Percentiles rank a stretch among this genome's conserved stretches.
phyloP scores from a whole-genome alignment of 23 tunicate species.

The Trididemnum miniatum region DNA sequence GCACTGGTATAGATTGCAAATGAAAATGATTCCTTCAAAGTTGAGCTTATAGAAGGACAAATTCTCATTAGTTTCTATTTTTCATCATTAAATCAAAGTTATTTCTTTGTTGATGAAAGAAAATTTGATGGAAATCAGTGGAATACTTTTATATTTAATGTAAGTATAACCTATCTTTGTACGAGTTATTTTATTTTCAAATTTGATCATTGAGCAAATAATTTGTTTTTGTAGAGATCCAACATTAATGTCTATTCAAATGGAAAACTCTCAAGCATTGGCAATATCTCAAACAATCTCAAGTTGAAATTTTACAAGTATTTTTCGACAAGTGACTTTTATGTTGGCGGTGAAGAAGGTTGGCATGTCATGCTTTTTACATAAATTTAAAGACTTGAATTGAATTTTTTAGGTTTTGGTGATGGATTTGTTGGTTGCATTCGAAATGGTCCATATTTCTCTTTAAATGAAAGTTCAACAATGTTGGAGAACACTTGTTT shows the following conservation, averaged over 20 bases:
- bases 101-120: background rate
- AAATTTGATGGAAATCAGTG: background rate
- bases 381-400: no score
- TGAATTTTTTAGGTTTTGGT: no score
- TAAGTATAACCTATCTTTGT: no score
- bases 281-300: background rate
- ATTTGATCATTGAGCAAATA: no score
- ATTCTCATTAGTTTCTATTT: background rate
- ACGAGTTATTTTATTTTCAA: no score
- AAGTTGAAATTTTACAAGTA: background rate
- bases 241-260: no score
- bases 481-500: no score
- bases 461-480: no score
- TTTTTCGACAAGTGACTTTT: background rate
- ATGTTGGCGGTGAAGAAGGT: background rate
- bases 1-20: background rate
- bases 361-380: no score
- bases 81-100: background rate
- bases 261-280: background rate
- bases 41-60: background rate
- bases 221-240: no score
- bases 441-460: background rate
- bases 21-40: background rate
- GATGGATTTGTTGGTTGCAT: slow-evolving; percentile 32
- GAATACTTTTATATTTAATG: background rate